A percentile compares a stretch with the other conserved stretches of the same genome.
phyloP scores from a whole-genome alignment of 2,113 vertebrate species.

The Motacilla alba region DNA sequence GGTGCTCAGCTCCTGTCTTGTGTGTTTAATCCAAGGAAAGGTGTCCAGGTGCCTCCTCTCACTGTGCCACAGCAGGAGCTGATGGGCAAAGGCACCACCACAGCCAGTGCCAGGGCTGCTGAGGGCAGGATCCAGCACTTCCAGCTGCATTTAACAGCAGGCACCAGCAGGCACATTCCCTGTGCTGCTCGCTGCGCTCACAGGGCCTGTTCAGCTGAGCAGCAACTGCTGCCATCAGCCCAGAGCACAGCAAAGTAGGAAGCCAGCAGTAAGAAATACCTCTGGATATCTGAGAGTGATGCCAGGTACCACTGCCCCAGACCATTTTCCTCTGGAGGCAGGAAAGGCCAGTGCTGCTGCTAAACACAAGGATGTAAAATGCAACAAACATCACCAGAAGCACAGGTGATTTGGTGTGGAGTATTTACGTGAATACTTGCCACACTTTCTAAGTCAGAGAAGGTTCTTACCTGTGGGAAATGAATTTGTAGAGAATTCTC shows the following conservation, averaged over 20 bases:
- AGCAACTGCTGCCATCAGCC: not conserved
- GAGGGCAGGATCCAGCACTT: not conserved
- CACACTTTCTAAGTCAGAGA: not conserved
- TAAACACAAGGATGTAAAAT: not conserved
- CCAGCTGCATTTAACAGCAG: not conserved
- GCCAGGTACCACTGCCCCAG: not conserved
- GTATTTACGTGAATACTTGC: not conserved
- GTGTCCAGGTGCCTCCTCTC: not conserved
- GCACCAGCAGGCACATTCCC: not conserved
- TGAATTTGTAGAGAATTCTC: not conserved
- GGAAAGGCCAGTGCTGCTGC: not conserved
- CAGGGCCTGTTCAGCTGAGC: not conserved
- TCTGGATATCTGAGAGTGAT: not conserved
- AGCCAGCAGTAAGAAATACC: not conserved
- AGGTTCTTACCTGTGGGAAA: not conserved
- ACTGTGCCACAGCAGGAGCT: not conserved
- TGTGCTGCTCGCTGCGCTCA: not conserved
- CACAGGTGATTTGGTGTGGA: not conserved
- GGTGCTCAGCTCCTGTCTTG: fast-evolving
- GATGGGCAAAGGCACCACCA: not conserved
- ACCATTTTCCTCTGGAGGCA: not conserved
- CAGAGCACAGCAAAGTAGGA: not conserved
- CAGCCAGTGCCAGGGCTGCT: not conserved
- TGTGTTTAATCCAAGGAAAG: not conserved
- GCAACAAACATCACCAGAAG: not conserved